Evolutionary conservation across 1,140 invertebrate species (phyloP).

Genomic region (Cotesia typhae): DNA sequence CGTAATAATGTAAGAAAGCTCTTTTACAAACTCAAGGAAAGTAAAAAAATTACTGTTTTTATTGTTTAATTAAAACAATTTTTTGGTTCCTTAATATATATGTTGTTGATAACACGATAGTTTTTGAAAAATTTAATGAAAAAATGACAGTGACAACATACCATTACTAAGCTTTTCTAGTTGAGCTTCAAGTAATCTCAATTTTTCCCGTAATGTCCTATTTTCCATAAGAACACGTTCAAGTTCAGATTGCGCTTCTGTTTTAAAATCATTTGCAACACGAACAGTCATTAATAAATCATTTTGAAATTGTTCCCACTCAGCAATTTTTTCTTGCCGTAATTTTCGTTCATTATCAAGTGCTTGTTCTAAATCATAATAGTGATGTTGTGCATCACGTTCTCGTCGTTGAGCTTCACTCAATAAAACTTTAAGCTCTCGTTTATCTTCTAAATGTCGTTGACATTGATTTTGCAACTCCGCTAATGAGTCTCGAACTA

Average conservation of each 20-base stretch:
- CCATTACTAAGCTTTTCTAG: slow-evolving; percentile 79
- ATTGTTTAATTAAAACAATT: too few species aligned
- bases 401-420: slow-evolving; percentile 75
- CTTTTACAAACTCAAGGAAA: too few species aligned
- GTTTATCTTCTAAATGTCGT: slow-evolving; percentile 80
- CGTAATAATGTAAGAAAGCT: too few species aligned
- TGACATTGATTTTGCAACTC: slow-evolving; percentile 79
- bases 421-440: slow-evolving; percentile 73
- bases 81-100: too few species aligned
- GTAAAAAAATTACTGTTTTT: too few species aligned
- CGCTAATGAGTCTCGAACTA: slow-evolving; percentile 76
- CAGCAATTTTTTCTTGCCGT: slow-evolving; percentile 73
- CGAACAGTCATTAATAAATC: slow-evolving; percentile 92
- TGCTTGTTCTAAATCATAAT: slow-evolving; percentile 68
- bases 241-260: slow-evolving; percentile 83
- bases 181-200: slow-evolving; percentile 79
- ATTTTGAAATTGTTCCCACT: slow-evolving; percentile 94
- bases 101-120: neutral
- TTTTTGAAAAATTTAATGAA: slow-evolving; percentile 25
- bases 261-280: slow-evolving; percentile 95
- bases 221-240: slow-evolving; percentile 86
- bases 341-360: slow-evolving; percentile 70
- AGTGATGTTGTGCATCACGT: slow-evolving; percentile 68
- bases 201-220: slow-evolving; percentile 80
- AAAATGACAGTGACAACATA: slow-evolving; percentile 49